Conservation (phyloP, 2,888 invertebrate genomes). For the Meloe dianella region DNA sequence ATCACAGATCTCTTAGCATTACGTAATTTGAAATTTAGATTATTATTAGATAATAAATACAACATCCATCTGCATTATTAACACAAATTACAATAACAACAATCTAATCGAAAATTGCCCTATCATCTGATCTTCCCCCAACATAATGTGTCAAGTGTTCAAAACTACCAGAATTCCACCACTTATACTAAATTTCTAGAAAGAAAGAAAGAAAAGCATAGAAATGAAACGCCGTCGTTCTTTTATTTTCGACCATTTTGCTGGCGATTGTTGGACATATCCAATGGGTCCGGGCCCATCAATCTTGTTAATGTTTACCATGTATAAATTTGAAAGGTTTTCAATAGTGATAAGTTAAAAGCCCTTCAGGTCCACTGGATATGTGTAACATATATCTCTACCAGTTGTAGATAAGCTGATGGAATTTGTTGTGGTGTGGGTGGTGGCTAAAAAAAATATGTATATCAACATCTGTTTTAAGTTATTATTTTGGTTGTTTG, state of each 20-base stretch:
- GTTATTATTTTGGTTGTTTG: background rate
- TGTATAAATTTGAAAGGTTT: background rate
- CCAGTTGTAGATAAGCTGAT: slow-evolving; percentile 1
- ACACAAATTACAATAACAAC: background rate
- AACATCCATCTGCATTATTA: background rate
- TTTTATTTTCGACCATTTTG: slow-evolving; percentile 20
- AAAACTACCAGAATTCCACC: background rate
- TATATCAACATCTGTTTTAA: background rate
- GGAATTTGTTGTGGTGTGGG: slow-evolving; percentile 4
- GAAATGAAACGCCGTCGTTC: no score
- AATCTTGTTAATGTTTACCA: slow-evolving; percentile 16
- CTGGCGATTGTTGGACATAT: slow-evolving; percentile 18
- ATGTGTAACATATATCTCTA: slow-evolving; percentile 1
- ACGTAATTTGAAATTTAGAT: slow-evolving; percentile 8
- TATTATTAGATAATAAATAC: background rate
- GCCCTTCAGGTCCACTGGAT: background rate
- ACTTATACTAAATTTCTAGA: background rate
- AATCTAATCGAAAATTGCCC: background rate
- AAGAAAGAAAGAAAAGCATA: background rate
- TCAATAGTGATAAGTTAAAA: background rate
- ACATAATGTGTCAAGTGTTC: no score
- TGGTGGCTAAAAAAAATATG: slow-evolving; percentile 3
- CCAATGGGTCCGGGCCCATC: slow-evolving; percentile 13
- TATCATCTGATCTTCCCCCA: no score
- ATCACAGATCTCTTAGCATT: slow-evolving; percentile 1